phyloP scores from a whole-genome alignment of 2,797 vertebrate genomes.

The Channa striata region DNA sequence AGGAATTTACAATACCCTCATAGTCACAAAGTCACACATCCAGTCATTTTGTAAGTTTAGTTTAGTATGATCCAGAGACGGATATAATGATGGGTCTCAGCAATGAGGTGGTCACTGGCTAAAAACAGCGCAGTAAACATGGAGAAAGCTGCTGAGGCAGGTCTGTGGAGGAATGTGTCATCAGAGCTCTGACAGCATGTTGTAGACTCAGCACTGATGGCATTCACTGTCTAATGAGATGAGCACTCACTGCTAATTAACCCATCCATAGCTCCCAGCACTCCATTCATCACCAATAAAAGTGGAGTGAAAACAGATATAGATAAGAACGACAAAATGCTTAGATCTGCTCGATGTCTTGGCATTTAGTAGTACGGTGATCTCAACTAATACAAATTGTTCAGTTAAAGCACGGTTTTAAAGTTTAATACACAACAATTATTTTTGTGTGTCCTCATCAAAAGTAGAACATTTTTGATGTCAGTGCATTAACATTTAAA shows the following conservation, averaged over 20 bases:
- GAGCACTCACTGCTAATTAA: constrained; percentile 84
- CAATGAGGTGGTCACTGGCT: constrained; percentile 38
- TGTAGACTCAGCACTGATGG: constrained; percentile 64
- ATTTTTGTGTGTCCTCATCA: not conserved
- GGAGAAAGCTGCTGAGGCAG: constrained; percentile 52
- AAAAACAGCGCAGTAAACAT: constrained; percentile 49
- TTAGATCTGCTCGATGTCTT: constrained; percentile 20
- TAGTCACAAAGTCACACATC: not conserved
- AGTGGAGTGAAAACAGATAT: constrained; percentile 70
- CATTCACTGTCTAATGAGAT: constrained; percentile 82
- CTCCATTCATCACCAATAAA: constrained; percentile 77
- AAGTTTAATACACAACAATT: not conserved
- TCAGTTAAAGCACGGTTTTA: constrained; percentile 2
- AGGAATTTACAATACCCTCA: constrained; percentile 11
- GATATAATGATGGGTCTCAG: constrained; percentile 29
- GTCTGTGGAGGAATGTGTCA: constrained; percentile 72
- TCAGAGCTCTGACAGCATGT: constrained; percentile 65
- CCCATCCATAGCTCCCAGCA: constrained; percentile 80
- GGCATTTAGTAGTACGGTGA: not conserved
- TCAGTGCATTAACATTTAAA: not conserved
- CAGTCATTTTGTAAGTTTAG: constrained; percentile 21
- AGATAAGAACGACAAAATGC: constrained; percentile 66
- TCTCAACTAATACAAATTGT: not conserved
- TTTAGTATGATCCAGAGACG: constrained; percentile 8
- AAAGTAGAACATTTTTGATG: not conserved